phyloP scores from a whole-genome alignment of 1,140 invertebrate genomes.

The Drosophila carrolli region DNA sequence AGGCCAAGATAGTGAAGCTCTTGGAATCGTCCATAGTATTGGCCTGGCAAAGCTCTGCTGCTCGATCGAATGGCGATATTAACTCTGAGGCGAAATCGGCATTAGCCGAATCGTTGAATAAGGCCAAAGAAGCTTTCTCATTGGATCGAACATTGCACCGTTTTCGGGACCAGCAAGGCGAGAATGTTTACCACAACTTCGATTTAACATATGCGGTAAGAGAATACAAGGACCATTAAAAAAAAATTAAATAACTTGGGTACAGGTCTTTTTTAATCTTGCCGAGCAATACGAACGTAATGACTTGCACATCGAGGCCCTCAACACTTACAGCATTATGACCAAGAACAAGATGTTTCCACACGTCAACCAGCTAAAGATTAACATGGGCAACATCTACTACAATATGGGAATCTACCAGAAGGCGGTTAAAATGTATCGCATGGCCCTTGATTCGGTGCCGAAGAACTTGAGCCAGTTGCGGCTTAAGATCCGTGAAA shows the following conservation, averaged over 20 bases:
- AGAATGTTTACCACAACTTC: conserved; percentile 94
- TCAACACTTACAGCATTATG: conserved; percentile 97
- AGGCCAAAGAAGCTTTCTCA: conserved; percentile 97
- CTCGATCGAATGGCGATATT: conserved; percentile 57
- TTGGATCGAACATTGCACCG: conserved; percentile 95
- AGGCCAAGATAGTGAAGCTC: conserved; percentile 93
- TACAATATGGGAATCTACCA: conserved; percentile 96
- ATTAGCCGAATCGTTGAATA: conserved; percentile 89
- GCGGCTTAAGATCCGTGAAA: conserved; percentile 98
- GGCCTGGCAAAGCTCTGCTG: conserved; percentile 31
- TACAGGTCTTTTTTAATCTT: conserved; percentile 96
- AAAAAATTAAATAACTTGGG: not conserved
- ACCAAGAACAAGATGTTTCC: conserved; percentile 94
- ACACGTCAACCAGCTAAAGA: conserved; percentile 95
- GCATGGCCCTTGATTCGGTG: conserved; percentile 98
- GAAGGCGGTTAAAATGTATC: conserved; percentile 98
- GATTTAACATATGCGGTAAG: conserved; percentile 97
- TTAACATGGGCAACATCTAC: conserved; percentile 99
- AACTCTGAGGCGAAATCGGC: conserved; percentile 52
- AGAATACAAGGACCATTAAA: too few relatives aligned
- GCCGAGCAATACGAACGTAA: conserved; percentile 96
- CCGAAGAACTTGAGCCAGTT: conserved; percentile 95
- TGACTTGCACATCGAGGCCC: conserved; percentile 97
- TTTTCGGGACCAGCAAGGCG: conserved; percentile 94
- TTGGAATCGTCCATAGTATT: conserved; percentile 93